Evolutionary conservation across 2,888 invertebrate genomes (phyloP).

Genomic region (Melanargia galathea): DNA sequence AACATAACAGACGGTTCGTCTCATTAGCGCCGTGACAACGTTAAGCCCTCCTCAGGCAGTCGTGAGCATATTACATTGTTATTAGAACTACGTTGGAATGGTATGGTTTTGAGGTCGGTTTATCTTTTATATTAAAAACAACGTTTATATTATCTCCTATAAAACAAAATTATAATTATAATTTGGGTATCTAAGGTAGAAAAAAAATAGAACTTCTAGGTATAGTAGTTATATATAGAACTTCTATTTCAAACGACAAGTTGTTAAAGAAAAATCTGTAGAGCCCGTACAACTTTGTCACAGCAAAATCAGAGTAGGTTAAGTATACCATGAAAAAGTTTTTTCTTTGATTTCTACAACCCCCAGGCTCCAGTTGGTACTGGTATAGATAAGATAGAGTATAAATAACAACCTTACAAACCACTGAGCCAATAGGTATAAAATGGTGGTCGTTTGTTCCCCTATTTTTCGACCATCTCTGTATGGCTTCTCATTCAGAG

Average conservation of each 20-base stretch:
- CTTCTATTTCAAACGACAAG: too few relatives aligned
- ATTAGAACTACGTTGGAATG: background rate
- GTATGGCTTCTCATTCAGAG: slow-evolving; percentile 35
- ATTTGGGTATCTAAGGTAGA: too few relatives aligned
- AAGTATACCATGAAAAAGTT: background rate
- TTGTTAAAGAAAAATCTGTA: background rate
- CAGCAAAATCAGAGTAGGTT: background rate
- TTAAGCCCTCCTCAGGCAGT: slow-evolving; percentile 39
- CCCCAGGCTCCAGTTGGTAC: background rate
- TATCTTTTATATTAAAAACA: background rate
- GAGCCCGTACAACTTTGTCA: background rate
- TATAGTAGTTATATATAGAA: background rate
- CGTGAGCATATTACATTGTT: slow-evolving; percentile 16
- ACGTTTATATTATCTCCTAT: background rate
- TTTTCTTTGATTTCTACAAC: background rate
- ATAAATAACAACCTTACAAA: background rate
- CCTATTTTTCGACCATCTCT: slow-evolving; percentile 14
- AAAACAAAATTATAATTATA: background rate
- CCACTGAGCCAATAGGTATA: background rate
- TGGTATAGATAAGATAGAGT: background rate
- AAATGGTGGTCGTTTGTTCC: background rate
- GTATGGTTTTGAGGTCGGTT: background rate
- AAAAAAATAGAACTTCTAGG: background rate
- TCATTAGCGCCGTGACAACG: slow-evolving; percentile 49
- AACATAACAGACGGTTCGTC: slow-evolving; percentile 53